Conservation (phyloP, 2,113 vertebrate species). For the Cyrtonyx montezumae region DNA sequence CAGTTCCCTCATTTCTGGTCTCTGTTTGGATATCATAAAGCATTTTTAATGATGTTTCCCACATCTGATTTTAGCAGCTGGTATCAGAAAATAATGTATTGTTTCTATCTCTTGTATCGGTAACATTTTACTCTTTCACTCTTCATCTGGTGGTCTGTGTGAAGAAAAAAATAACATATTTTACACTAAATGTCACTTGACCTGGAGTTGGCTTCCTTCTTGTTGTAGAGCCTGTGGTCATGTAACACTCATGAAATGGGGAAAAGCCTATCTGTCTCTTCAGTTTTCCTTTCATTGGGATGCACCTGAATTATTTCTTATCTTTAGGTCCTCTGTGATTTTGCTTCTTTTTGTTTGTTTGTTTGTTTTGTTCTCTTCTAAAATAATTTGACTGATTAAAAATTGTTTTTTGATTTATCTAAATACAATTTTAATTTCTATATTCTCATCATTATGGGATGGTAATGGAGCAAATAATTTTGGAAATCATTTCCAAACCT, state of each 20-base stretch:
- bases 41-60: neutral
- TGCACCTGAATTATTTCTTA: neutral
- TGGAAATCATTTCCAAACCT: neutral
- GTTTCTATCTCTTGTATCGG: neutral
- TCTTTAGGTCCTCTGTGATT: neutral
- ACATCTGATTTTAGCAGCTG: neutral
- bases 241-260: neutral
- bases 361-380: neutral
- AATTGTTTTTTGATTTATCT: rapidly evolving
- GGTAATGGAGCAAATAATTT: neutral
- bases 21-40: neutral
- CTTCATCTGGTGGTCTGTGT: neutral
- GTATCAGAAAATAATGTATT: neutral
- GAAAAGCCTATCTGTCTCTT: neutral
- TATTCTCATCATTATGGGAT: neutral
- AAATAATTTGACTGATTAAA: neutral
- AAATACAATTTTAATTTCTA: neutral
- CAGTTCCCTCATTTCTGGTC: neutral
- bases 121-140: neutral
- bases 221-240: neutral
- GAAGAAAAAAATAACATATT: neutral
- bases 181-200: neutral
- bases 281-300: neutral
- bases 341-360: neutral
- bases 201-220: neutral